A percentile compares a stretch with the other conserved stretches of the same genome.
Conservation (phyloP, 2,888 invertebrate genomes). For the Rhodophaea formosa region DNA sequence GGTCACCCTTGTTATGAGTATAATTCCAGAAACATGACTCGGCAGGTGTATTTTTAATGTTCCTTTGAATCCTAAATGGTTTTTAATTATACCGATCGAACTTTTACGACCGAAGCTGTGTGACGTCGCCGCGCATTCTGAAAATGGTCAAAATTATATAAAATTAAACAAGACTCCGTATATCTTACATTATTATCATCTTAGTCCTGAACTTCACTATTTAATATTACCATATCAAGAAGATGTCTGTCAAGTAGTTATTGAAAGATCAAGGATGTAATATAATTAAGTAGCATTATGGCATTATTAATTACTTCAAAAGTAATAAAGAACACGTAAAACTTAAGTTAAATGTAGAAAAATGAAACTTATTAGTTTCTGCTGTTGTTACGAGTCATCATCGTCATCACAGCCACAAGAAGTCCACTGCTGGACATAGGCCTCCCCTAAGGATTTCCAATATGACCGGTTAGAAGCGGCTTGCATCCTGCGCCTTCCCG, state of each 20-base stretch:
- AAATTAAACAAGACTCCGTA: neutral
- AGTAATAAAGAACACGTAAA: too few species aligned
- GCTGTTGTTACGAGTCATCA: too few species aligned
- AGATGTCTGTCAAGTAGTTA: neutral
- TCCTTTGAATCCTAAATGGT: neutral
- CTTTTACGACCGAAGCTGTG: neutral
- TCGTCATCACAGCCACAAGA: too few species aligned
- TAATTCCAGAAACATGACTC: neutral
- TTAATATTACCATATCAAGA: neutral
- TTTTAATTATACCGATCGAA: constrained; percentile 1
- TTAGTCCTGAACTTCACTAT: neutral
- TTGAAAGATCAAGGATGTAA: neutral
- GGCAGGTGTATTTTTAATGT: constrained; percentile 8
- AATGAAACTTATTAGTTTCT: too few species aligned
- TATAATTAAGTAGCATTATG: neutral
- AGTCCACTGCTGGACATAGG: too few species aligned
- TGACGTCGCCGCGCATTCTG: neutral
- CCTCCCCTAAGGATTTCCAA: too few species aligned
- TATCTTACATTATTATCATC: neutral
- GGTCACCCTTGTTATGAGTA: neutral
- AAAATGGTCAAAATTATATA: neutral
- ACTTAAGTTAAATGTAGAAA: too few species aligned
- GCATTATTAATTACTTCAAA: too few species aligned
- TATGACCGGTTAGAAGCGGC: too few species aligned
- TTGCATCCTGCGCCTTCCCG: too few species aligned